Percentiles rank a stretch among this genome's conserved stretches.
Conservation (phyloP, 2,113 vertebrate genomes). For the Cettia cetti region DNA sequence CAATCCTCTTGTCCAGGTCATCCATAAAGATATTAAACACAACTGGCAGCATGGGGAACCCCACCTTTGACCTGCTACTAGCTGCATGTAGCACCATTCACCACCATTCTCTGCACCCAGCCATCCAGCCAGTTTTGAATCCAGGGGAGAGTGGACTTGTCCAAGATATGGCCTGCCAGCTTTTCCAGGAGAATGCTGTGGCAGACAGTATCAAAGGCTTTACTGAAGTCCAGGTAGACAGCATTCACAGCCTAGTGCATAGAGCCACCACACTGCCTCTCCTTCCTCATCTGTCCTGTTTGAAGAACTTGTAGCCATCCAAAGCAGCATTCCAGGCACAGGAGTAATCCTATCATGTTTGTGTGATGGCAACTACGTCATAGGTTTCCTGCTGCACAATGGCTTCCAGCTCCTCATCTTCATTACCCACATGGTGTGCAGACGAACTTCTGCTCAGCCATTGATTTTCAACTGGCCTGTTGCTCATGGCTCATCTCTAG, state of each 20-base stretch:
- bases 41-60: not conserved
- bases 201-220: not conserved
- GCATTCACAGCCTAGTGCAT: not conserved
- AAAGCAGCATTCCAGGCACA: not conserved
- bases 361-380: accelerated
- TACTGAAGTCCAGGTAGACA: not conserved
- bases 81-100: not conserved
- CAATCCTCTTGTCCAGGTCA: not conserved
- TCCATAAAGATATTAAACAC: not conserved
- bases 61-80: not conserved
- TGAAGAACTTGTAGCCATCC: not conserved
- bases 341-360: no score
- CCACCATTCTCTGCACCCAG: not conserved
- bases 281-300: not conserved
- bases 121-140: not conserved
- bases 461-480: not conserved
- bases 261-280: not conserved
- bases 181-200: not conserved
- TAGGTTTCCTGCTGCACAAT: not conserved
- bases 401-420: not conserved
- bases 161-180: not conserved
- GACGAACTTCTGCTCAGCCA: not conserved
- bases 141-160: not conserved
- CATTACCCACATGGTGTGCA: accelerated
- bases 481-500: not conserved